A percentile compares a stretch with the other conserved stretches of the same genome.
These are phyloP conservation scores for Altica lythri DNA, from an alignment of 2,888 invertebrate species.

Conservation along the genomic window DNA sequence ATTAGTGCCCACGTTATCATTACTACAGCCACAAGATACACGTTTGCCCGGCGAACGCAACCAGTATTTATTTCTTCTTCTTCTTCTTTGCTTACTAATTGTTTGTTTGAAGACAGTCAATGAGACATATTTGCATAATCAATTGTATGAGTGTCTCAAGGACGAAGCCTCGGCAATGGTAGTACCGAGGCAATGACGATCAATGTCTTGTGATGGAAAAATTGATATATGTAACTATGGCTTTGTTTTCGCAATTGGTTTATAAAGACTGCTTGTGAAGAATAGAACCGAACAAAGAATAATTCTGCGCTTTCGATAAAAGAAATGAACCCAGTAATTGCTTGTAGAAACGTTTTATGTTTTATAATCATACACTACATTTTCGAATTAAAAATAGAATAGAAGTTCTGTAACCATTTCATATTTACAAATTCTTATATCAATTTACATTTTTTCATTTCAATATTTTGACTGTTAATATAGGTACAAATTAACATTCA, in stretches of 20 bases:
- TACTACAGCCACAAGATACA: neutral
- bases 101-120: constrained; percentile 23
- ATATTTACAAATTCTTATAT: no score
- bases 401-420: no score
- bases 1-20: neutral
- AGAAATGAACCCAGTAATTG: no score
- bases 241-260: constrained; percentile 17
- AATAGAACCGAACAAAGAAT: no score
- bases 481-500: no score
- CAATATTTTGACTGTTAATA: no score
- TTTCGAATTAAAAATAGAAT: no score
- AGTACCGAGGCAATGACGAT: constrained; percentile 4
- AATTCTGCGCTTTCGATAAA: no score
- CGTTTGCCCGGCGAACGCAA: neutral
- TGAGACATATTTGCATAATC: constrained; percentile 30
- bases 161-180: constrained; percentile 16
- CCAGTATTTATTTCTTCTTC: constrained; percentile 13
- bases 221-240: constrained; percentile 16
- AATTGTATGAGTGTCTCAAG: constrained; percentile 30
- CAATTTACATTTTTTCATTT: no score
- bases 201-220: constrained; percentile 20
- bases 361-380: no score
- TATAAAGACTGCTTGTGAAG: no score
- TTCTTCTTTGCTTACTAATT: constrained; percentile 15
- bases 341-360: no score